Evolutionary conservation across 2,113 vertebrate genomes (phyloP).

Genomic region (Catharus minimus): DNA sequence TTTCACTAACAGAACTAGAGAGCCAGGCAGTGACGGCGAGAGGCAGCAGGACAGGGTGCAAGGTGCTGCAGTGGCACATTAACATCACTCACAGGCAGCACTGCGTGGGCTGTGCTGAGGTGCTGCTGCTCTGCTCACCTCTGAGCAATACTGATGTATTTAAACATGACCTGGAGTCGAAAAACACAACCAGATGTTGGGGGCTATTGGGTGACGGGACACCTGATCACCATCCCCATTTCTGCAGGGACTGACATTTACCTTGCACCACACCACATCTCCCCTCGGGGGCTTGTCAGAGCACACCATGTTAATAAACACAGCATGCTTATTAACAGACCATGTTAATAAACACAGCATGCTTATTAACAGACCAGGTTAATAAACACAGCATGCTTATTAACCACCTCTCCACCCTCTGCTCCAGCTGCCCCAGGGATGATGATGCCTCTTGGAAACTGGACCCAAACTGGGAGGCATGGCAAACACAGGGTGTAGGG

Average conservation of each 20-base stretch:
- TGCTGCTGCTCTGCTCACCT: not conserved
- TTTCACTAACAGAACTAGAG: not conserved
- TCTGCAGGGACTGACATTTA: slow-evolving; percentile 59
- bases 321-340: slow-evolving; percentile 38
- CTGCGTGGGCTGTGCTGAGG: not conserved
- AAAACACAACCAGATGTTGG: slow-evolving; percentile 69
- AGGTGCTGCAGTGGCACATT: not conserved
- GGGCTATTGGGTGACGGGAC: slow-evolving; percentile 7
- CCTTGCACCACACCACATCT: not conserved
- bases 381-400: slow-evolving; percentile 1
- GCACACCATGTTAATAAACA: not conserved
- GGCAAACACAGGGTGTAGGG: accelerated
- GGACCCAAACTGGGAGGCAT: not conserved
- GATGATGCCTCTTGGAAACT: not conserved
- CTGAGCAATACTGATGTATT: not conserved
- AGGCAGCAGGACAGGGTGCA: not conserved
- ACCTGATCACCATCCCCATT: slow-evolving; percentile 32
- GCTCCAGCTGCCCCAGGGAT: not conserved
- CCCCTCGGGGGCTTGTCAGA: slow-evolving; percentile 7
- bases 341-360: not conserved
- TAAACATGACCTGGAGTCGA: not conserved
- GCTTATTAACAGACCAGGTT: slow-evolving; percentile 33
- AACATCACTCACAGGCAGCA: not conserved
- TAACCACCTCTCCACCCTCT: not conserved
- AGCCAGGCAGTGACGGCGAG: not conserved